phyloP scores from a whole-genome alignment of 2,113 vertebrate species.

The Forbesichthys agassizii region DNA sequence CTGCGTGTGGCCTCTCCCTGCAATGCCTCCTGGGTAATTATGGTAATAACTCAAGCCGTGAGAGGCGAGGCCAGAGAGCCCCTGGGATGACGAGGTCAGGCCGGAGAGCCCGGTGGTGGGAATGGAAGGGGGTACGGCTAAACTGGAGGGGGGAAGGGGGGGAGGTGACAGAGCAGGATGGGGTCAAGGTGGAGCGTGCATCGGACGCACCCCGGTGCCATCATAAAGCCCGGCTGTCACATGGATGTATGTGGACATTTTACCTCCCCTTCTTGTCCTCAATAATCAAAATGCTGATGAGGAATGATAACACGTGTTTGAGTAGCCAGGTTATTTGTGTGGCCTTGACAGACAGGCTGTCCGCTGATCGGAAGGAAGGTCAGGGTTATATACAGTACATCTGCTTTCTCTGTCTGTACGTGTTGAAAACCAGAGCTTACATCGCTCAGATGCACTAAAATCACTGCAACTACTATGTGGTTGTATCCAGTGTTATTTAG shows the following conservation, averaged over 20 bases:
- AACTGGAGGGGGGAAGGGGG: conserved; percentile 25
- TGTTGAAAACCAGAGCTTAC: conserved; percentile 3
- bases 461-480: too few relatives aligned
- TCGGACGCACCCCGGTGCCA: too few relatives aligned
- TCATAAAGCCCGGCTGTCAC: too few relatives aligned
- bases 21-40: conserved; percentile 74
- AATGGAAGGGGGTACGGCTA: conserved; percentile 8
- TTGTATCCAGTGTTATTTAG: too few relatives aligned
- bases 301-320: conserved; percentile 62
- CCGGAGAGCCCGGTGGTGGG: conserved; percentile 40
- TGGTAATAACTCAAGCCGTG: conserved; percentile 76
- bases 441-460: too few relatives aligned
- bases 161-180: conserved; percentile 10
- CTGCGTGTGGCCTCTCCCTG: conserved; percentile 44
- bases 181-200: conserved; percentile 8
- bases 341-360: conserved; percentile 34
- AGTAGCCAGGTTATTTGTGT: conserved; percentile 39
- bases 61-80: conserved; percentile 66
- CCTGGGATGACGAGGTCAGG: conserved; percentile 67
- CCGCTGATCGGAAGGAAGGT: conserved; percentile 33
- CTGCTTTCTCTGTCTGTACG: not conserved
- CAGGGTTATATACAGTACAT: not conserved
- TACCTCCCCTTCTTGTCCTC: conserved; percentile 44
- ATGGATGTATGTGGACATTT: too few relatives aligned
- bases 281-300: conserved; percentile 64